Evolutionary conservation across 2,797 vertebrate species (phyloP).

Genomic region (Simalia tracyae): DNA sequence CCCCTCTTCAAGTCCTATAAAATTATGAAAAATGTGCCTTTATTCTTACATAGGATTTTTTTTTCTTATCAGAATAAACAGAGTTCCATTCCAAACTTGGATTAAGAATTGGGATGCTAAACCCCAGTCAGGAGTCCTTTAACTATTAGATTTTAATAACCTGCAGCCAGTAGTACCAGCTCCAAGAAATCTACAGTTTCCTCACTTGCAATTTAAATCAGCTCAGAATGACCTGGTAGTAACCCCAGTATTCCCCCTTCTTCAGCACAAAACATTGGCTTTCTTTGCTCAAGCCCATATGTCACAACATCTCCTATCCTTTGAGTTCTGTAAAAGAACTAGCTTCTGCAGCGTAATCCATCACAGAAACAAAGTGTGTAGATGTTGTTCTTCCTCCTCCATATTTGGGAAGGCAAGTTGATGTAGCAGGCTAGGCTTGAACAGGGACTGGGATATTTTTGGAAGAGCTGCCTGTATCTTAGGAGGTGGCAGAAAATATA

Average conservation of each 20-base stretch:
- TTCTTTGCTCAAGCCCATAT: not conserved
- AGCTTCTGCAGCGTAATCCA: not conserved
- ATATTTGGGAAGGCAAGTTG: not conserved
- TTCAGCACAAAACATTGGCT: not conserved
- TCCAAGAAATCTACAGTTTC: not conserved
- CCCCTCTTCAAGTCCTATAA: not conserved
- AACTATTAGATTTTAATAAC: not conserved
- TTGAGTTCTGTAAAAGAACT: not conserved
- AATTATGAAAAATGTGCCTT: not conserved
- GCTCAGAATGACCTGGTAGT: not conserved
- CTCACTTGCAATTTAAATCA: not conserved
- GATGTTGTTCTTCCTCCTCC: not conserved
- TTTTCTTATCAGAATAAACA: not conserved
- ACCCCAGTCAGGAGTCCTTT: not conserved
- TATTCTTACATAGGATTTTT: not conserved
- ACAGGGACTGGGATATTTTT: not conserved
- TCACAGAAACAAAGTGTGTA: not conserved
- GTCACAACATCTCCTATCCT: not conserved
- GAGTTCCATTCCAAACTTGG: not conserved
- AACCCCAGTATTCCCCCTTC: not conserved
- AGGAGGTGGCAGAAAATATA: not conserved
- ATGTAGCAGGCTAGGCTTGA: not conserved
- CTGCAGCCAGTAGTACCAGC: not conserved
- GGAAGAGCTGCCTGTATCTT: not conserved
- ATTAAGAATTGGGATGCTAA: not conserved